Base-by-base conservation (phyloP, 2,888 invertebrate genomes). In the Orthosia gothica region DNA sequence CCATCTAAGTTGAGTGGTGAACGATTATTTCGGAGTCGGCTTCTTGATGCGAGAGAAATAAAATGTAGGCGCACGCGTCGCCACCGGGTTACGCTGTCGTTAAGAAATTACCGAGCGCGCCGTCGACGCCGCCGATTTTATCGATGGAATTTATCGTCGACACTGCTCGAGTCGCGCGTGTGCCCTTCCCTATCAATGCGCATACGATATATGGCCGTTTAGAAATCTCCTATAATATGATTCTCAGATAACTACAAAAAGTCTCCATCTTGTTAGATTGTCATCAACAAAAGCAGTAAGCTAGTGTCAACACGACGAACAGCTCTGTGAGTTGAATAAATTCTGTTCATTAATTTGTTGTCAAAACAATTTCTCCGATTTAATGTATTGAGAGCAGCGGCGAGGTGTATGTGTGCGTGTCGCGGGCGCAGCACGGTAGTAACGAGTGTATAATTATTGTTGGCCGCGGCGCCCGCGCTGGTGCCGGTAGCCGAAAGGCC, bases 381-480 rank as follows among this genome's bases (percentile, higher is more conserved):
- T 89, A 90, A 90, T 92, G 90, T 91, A 89, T 89, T 86, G 90
- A 88, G 88, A 87, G 92, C 89, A 92, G 91, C 91, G 90, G 93
- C 93, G 91, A 92, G 92, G 93, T 91, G 86, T 83, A 79, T 82
- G 79, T 81, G 82, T 76, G 87, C 87, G 91, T 90, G 87, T 89
- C 87, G 91, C 90, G 87, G 89, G 92, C 92, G 94, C 94, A 93
- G 94, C 94, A 95, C 96, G 93, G 96, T 96, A 96, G 96, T 96
- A 96, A 96, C 96, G 95, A 96, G 96, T 96, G 96, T 96, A 94
- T 96, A 96, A 96, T 96, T 96, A 96, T 94, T 93, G 92, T 91
- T 89, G 89, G 91, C 90, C 89, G 89, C 92, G 91, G 93, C 93
- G 93, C 40, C 40, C 40, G 40, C 40, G 40, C 9, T 40, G 40